Base-by-base conservation (phyloP, 2,888 invertebrate genomes). In the Nineta flava region DNA sequence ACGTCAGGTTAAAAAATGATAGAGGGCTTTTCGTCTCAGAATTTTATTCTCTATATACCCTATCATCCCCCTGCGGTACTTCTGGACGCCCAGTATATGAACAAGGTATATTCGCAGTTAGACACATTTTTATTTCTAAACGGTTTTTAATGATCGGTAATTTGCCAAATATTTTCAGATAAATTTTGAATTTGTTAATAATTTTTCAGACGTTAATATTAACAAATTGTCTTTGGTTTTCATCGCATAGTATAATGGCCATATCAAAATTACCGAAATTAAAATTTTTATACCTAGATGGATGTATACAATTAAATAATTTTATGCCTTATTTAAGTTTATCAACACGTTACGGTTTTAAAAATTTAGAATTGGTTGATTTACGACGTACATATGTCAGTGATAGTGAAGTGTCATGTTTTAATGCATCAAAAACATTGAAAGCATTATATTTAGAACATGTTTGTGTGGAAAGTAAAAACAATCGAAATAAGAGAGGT, bases 181-280 rank as follows among this genome's bases (percentile, higher is more conserved):
- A 12, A 50, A 41, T n/a, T 45, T 53, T n/a, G n/a, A n/a, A n/a
- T 50, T 53, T 32, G 19, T 50, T 54, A 54, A n/a, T 6, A 26
- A 26, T 6, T 26, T 61, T 61, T 51, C 61, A 83, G 83, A 75
- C 77, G 45, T 60, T 87, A 46, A 77, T 83, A 58, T 69, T 88
- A 48, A 82, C 83, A 31, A 73, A 77, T 52, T 86, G 85, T 60
- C 67, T 73, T 6, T 87, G 87, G 86, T 73, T 88, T 52, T 77
- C 80, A 48, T 79, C 84, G 0, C 79, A 83, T 51, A 76, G 80
- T 42, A 67, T 88, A 9, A 71, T 87, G 64, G 76, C 83, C 1
- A 67, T 88, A 2, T 83, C 84, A 57, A 87, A 87, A 66, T 67
- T 82, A 59, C 66, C 71, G 1, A 63, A 67, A 6, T 68, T 88